These are phyloP conservation scores for Neolamprologus multifasciatus DNA, from an alignment of 2,797 vertebrate genomes.

Conservation along the genomic window DNA sequence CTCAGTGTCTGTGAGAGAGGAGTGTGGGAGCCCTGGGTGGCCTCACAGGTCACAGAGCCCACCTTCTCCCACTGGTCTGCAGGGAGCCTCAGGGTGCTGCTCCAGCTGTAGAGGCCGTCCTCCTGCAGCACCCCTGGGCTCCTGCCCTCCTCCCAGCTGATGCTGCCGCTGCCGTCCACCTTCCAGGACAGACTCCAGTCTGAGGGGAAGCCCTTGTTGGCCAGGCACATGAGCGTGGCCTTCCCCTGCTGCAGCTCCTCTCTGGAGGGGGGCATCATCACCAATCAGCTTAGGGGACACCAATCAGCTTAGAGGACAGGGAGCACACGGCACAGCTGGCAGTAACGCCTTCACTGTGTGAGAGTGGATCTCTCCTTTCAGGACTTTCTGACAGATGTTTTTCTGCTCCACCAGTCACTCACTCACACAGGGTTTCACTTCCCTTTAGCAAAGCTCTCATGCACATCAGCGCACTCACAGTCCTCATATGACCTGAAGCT, in stretches of 20 bases:
- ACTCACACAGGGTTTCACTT: neutral
- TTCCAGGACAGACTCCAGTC: slow-evolving; percentile 10
- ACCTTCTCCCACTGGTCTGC: neutral
- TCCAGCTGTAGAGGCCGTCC: slow-evolving; percentile 34
- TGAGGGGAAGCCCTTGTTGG: neutral
- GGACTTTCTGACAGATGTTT: neutral
- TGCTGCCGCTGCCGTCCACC: slow-evolving; percentile 6
- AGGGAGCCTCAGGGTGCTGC: slow-evolving; percentile 27
- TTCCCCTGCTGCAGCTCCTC: neutral
- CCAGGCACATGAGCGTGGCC: neutral
- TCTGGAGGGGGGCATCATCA: neutral
- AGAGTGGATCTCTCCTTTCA: neutral
- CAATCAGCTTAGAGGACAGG: neutral
- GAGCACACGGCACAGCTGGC: neutral
- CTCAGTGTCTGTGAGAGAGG: neutral
- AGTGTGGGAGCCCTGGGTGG: neutral
- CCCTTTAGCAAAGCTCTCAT: neutral
- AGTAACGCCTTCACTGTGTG: neutral
- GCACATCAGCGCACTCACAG: neutral
- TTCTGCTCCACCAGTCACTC: neutral
- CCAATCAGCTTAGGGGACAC: neutral
- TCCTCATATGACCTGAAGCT: neutral
- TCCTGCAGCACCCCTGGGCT: slow-evolving; percentile 10
- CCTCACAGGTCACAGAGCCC: neutral
- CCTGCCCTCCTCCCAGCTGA: neutral